phyloP scores from a whole-genome alignment of 2,113 vertebrate species.

The Scophthalmus maximus region DNA sequence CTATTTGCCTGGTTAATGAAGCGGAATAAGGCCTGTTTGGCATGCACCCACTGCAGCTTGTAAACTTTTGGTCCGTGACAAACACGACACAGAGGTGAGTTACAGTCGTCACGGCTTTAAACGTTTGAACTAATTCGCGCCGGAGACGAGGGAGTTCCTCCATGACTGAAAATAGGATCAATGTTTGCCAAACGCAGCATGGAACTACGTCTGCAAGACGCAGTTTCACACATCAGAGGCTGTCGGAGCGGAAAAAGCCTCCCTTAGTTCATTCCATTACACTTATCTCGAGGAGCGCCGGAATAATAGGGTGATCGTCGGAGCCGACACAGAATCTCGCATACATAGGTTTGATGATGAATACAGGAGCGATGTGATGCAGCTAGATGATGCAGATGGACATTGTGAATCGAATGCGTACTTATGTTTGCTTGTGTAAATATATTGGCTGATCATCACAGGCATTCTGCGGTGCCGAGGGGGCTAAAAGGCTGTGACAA shows the following conservation, averaged over 20 bases:
- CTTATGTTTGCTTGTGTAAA: constrained; percentile 45
- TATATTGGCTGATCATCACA: constrained; percentile 17
- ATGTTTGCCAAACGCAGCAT: constrained; percentile 16
- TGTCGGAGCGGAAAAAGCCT: constrained; percentile 28
- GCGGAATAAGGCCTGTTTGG: not conserved
- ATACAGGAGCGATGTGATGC: constrained; percentile 1
- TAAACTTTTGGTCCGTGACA: not conserved
- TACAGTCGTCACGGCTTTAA: constrained; percentile 15
- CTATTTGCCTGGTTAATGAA: not conserved
- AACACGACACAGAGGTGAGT: constrained; percentile 3
- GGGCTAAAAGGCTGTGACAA: constrained; percentile 12
- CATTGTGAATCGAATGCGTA: constrained; percentile 43
- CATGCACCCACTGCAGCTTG: not conserved
- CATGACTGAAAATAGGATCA: constrained; percentile 47
- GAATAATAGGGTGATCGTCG: constrained; percentile 23
- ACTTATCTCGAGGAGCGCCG: constrained; percentile 46
- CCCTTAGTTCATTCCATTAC: constrained; percentile 61
- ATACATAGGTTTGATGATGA: constrained; percentile 19
- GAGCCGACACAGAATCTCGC: constrained; percentile 27
- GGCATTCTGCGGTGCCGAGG: constrained; percentile 1
- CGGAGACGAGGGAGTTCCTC: constrained; percentile 39
- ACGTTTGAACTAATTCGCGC: not conserved
- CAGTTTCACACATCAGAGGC: constrained; percentile 41
- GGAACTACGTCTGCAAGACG: constrained; percentile 40
- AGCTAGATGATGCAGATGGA: constrained; percentile 42